Percentiles rank a stretch among this genome's conserved stretches.
Conservation (phyloP, 1,140 invertebrate genomes). For the Lutraria rhynchaena region DNA sequence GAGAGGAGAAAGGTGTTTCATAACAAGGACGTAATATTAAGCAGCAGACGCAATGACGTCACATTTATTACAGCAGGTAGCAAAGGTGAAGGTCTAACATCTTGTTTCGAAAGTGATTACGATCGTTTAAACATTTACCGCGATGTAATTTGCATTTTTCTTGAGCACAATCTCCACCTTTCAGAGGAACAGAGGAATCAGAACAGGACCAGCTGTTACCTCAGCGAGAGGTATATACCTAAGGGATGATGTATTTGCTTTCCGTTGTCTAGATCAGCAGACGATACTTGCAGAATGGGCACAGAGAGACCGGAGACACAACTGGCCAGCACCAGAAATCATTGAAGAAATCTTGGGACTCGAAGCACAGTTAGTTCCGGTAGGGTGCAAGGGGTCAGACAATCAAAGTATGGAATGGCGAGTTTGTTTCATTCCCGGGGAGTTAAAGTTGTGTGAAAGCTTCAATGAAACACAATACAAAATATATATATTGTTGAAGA, state of each 20-base stretch:
- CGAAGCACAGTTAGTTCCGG: slow-evolving; percentile 24
- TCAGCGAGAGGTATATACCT: too few relatives aligned
- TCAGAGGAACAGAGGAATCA: too few relatives aligned
- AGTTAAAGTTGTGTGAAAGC: slow-evolving; percentile 2
- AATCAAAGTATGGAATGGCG: slow-evolving; percentile 33
- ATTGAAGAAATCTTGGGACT: background rate
- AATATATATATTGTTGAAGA: slow-evolving; percentile 20
- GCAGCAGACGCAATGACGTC: background rate
- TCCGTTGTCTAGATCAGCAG: background rate
- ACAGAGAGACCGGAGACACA: background rate
- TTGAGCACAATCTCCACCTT: too few relatives aligned
- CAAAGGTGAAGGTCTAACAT: too few relatives aligned
- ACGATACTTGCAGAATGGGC: background rate
- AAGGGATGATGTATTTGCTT: slow-evolving; percentile 21
- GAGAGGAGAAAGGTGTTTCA: slow-evolving; percentile 5
- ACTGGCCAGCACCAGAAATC: slow-evolving; percentile 12
- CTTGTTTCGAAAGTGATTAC: too few relatives aligned
- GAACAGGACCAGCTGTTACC: too few relatives aligned
- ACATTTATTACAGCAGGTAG: slow-evolving; percentile 3
- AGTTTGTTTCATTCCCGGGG: slow-evolving; percentile 22
- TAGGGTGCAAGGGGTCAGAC: background rate
- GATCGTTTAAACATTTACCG: too few relatives aligned
- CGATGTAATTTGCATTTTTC: too few relatives aligned
- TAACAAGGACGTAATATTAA: slow-evolving; percentile 1
- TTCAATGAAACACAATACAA: slow-evolving; percentile 33